Evolutionary conservation across 2,113 vertebrate species (phyloP), one percentile per base, ranked within the genome.

Genomic region (Xiphophorus couchianus): DNA sequence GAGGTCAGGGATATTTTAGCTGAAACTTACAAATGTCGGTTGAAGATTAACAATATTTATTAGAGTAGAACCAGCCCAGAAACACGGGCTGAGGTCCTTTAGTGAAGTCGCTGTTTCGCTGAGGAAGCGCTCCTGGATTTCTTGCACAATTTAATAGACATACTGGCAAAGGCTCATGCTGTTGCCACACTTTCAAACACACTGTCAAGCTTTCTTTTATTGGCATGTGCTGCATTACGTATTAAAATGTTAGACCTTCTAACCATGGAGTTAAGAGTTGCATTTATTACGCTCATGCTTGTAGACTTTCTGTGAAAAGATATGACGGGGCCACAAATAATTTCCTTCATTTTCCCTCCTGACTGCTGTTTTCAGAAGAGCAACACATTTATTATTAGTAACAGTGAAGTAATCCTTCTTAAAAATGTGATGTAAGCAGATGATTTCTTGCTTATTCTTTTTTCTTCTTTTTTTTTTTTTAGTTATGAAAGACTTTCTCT

Each of bases 401-500:
- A 58, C 37, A 44, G 31, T 39, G 62, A 22, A 79, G 60, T 13
- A 27, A 64, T 17, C 4, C 2, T 33, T 60, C 33, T 14, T 28
- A 27, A 11, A 31, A 71, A 60, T 25, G 11, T 61, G 58, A 77
- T 73, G 27, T 1, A 12, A 58, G 51, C 1, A 58, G 51, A 22
- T n/a, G 3, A 19, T 33, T 5, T 69, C 42, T 48, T 15, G 22
- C 1, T 64, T 30, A 2, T 33, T 35, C 35, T 35, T 10, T 30
- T 30, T 33, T 35, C 35, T 35, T 10, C 10, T 35, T 35, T 35
- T 9, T 35, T 9, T 35, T 35, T 2, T 35, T 35, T 3, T 15
- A 7, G 35, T 73, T 76, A 58, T 81, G 60, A 83, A 85, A 88
- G 33, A 4, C 29, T 25, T 42, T 19, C 60, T 73, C 42, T 35